Conservation (phyloP, 2,797 vertebrate species). For the Phoxinus dragarum region DNA sequence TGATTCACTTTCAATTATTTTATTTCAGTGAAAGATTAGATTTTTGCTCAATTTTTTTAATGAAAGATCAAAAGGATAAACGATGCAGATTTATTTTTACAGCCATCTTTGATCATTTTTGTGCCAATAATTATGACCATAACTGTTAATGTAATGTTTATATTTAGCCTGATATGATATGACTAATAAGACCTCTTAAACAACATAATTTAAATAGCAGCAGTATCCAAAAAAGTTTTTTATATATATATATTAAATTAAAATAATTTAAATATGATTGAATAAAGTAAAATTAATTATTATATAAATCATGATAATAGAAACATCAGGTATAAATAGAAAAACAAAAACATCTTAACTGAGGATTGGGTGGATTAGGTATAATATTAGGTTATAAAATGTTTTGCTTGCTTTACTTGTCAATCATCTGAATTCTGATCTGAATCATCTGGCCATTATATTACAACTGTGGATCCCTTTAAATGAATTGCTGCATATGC, state of each 20-base stretch:
- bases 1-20: too few relatives aligned
- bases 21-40: too few relatives aligned
- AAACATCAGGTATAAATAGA: background rate
- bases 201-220: background rate
- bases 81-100: too few relatives aligned
- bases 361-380: background rate
- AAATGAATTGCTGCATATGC: background rate
- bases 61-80: too few relatives aligned
- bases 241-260: background rate
- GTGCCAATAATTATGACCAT: too few relatives aligned
- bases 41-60: too few relatives aligned
- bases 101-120: too few relatives aligned
- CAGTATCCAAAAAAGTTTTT: background rate
- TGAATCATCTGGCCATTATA: background rate
- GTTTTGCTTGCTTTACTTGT: background rate
- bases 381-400: background rate
- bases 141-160: background rate
- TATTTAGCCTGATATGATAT: background rate
- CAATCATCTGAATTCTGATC: background rate
- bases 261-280: background rate
- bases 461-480: background rate
- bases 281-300: background rate
- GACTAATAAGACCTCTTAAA: background rate
- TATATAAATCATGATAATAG: background rate
- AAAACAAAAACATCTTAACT: background rate